Conservation (phyloP, 2,797 vertebrate species). For the Alcedo quadribrachys region DNA sequence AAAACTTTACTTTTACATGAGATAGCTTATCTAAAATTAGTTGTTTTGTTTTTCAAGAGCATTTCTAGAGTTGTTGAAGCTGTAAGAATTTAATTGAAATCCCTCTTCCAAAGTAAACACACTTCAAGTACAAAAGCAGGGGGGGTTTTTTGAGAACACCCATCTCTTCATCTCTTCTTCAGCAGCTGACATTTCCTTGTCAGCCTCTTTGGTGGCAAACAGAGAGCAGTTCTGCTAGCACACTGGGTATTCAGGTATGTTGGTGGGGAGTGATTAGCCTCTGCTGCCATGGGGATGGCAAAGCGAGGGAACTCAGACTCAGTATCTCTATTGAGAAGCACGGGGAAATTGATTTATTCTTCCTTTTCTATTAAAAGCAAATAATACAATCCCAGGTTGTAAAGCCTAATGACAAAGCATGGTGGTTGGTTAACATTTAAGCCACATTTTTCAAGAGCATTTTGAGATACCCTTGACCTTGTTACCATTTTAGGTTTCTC, state of each 20-base stretch:
- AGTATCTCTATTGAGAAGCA: not conserved
- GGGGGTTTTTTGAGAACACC: not conserved
- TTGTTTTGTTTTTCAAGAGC: not conserved
- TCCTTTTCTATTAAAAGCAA: not conserved
- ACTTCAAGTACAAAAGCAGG: not conserved
- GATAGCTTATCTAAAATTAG: not conserved
- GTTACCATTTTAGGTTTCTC: not conserved
- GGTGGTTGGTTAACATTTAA: not conserved
- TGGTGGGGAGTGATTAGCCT: not conserved
- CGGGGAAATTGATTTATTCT: not conserved
- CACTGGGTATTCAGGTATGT: not conserved
- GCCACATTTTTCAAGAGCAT: not conserved
- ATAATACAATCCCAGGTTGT: not conserved
- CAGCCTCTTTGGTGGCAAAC: rapidly evolving
- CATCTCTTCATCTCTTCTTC: not conserved
- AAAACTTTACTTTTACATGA: not conserved
- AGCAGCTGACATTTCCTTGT: not conserved
- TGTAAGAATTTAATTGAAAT: not conserved
- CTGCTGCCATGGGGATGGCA: not conserved
- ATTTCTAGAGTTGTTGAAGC: not conserved
- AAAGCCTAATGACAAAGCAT: not conserved
- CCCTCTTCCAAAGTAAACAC: not conserved
- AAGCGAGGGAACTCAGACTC: not conserved
- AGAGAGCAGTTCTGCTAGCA: not conserved
- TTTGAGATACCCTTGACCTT: not conserved